These are phyloP conservation scores for Manis pentadactyla DNA, from an alignment of 2,797 vertebrate species.

Conservation along the genomic window DNA sequence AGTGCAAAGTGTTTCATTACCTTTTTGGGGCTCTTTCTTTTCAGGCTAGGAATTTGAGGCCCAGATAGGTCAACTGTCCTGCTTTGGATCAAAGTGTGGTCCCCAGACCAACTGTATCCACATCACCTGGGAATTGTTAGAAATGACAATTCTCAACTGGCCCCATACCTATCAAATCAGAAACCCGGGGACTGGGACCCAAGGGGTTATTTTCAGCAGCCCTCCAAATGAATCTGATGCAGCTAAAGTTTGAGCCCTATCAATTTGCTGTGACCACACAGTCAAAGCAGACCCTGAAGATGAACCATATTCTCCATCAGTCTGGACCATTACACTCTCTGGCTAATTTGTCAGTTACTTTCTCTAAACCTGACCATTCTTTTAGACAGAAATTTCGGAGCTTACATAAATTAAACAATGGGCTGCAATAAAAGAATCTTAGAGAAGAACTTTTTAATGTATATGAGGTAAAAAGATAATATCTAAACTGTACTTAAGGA, in stretches of 20 bases:
- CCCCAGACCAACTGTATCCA: background rate
- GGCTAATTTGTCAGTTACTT: background rate
- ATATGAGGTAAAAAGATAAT: background rate
- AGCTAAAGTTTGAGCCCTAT: background rate
- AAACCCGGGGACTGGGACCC: background rate
- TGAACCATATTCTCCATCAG: background rate
- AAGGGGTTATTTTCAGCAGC: background rate
- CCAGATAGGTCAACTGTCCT: background rate
- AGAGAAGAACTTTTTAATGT: background rate
- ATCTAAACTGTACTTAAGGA: background rate
- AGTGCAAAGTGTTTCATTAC: background rate
- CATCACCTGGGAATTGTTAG: background rate
- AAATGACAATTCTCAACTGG: background rate
- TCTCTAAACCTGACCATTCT: background rate
- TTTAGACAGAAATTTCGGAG: conserved; percentile 4
- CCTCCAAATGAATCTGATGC: background rate
- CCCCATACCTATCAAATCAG: background rate
- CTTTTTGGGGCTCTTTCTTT: background rate
- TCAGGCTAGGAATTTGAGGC: background rate
- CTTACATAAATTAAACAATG: background rate
- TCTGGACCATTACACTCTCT: too few species aligned
- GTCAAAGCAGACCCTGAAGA: background rate
- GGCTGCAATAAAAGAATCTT: background rate
- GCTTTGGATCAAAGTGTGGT: background rate
- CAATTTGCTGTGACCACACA: background rate